Conservation (phyloP, 2,113 vertebrate genomes). For the Melanostigma gelatinosum region DNA sequence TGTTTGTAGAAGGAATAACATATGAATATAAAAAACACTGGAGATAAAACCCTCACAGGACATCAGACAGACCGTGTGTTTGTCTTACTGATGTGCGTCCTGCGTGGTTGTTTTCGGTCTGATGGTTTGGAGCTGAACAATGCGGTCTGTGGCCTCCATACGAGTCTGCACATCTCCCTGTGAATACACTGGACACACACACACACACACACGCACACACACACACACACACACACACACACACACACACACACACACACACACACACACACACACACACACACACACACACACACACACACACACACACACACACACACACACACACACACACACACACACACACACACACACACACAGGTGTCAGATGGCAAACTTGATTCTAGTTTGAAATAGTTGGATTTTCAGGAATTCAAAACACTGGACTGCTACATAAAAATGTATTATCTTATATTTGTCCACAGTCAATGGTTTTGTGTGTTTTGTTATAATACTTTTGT, state of each 20-base stretch:
- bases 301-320: rapidly evolving
- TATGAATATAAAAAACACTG: no score
- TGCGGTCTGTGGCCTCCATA: constrained; percentile 20
- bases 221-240: not conserved
- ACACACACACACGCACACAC: not conserved
- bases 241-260: not conserved
- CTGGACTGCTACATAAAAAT: not conserved
- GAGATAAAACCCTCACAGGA: not conserved
- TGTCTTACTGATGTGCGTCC: constrained; percentile 53
- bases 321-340: rapidly evolving
- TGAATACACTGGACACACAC: constrained; percentile 34
- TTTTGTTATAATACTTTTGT: not conserved
- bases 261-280: rapidly evolving
- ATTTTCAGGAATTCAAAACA: not conserved
- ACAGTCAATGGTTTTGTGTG: no score
- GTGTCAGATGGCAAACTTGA: not conserved
- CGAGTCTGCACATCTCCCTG: constrained; percentile 35
- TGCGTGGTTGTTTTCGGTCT: constrained; percentile 27
- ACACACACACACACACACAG: rapidly evolving
- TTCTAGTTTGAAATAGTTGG: no score
- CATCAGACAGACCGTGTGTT: not conserved
- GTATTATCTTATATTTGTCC: not conserved
- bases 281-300: rapidly evolving
- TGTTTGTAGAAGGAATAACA: not conserved
- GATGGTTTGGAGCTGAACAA: constrained; percentile 36